phyloP scores from a whole-genome alignment of 30 jellyfish, hydroid and myxozoan species.

The Aurelia aurita region DNA sequence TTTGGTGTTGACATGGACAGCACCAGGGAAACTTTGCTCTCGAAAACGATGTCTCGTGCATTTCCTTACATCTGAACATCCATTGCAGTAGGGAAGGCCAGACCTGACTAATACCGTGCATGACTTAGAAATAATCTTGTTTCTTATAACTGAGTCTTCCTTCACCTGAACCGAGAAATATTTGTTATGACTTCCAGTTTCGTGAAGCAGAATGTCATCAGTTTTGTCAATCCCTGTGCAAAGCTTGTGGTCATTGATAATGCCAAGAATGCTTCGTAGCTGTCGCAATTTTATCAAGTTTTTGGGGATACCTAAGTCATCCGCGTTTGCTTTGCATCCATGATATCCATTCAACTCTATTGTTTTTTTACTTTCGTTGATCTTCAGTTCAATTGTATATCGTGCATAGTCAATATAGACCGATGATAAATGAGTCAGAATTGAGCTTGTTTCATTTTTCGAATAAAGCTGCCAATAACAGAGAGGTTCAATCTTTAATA shows the following conservation, averaged over 20 bases:
- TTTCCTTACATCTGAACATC: not conserved
- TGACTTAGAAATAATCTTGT: not conserved
- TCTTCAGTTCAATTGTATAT: not conserved
- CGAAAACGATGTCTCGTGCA: not conserved
- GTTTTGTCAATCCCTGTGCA: conserved; percentile 1
- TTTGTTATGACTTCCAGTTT: not conserved
- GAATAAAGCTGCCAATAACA: not conserved
- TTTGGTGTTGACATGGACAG: not conserved
- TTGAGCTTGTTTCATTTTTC: not conserved
- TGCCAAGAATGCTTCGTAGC: not conserved
- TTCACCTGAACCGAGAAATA: not conserved
- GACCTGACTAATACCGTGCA: not conserved
- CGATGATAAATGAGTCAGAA: not conserved
- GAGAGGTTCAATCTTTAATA: not conserved
- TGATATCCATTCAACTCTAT: not conserved
- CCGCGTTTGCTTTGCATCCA: conserved; percentile 1
- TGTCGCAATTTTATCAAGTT: not conserved
- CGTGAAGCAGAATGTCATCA: not conserved
- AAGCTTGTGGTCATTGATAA: not conserved
- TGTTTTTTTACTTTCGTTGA: not conserved
- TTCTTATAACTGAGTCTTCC: not conserved
- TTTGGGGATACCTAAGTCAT: not conserved
- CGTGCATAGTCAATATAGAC: not conserved
- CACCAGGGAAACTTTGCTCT: not conserved
- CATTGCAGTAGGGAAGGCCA: not conserved